These are phyloP conservation scores for Corapipo altera DNA, from an alignment of 2,113 vertebrate species.

Conservation along the genomic window DNA sequence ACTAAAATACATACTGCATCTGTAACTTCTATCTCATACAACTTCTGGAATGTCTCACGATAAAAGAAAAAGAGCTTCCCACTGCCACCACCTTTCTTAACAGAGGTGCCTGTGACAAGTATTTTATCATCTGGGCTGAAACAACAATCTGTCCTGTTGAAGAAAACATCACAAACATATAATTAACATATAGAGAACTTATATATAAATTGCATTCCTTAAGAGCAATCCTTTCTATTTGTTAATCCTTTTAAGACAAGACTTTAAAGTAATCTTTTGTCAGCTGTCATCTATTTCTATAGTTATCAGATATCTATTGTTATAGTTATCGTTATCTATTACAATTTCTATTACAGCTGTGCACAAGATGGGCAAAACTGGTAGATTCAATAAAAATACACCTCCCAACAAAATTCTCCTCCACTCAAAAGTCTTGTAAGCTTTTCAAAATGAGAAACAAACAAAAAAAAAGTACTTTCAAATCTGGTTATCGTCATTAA, in stretches of 20 bases:
- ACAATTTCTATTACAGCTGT: background rate
- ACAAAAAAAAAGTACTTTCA: background rate
- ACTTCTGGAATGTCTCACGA: constrained; percentile 82
- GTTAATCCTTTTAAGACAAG: background rate
- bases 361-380: background rate
- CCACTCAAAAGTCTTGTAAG: background rate
- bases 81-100: constrained; percentile 87
- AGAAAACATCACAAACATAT: background rate
- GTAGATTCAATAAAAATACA: background rate
- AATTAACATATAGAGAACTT: background rate
- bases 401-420: background rate
- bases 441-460: background rate
- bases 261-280: background rate
- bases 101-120: constrained; percentile 90
- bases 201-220: background rate
- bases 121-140: constrained; percentile 97
- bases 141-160: constrained; percentile 92
- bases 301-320: background rate
- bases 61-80: constrained; percentile 92
- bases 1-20: constrained; percentile 82
- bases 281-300: background rate
- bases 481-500: background rate
- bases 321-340: background rate
- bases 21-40: constrained; percentile 93
- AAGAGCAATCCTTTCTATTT: background rate